These are phyloP conservation scores for Chamaetylas fuelleborni DNA, from an alignment of 2,113 vertebrate species.

Conservation along the genomic window DNA sequence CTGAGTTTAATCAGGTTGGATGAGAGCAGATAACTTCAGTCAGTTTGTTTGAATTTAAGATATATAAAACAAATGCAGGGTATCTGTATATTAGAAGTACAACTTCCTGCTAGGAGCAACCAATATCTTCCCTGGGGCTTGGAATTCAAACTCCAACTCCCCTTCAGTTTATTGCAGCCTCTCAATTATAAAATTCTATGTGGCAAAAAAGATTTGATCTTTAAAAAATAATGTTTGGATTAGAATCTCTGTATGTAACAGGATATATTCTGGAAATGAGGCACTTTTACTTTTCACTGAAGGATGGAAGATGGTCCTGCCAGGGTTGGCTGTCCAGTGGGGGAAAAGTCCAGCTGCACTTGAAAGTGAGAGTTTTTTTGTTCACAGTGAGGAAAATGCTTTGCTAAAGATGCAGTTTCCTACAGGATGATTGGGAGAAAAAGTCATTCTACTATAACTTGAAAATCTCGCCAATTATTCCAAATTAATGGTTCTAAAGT, in stretches of 20 bases:
- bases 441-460: background rate
- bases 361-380: background rate
- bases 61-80: conserved; percentile 17
- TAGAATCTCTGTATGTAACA: background rate
- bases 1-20: conserved; percentile 36
- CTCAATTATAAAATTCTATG: background rate
- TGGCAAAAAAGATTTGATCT: background rate
- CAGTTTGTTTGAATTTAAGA: conserved; percentile 9
- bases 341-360: background rate
- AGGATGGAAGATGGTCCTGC: background rate
- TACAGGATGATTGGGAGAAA: background rate
- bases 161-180: background rate
- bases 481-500: background rate
- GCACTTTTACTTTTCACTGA: background rate
- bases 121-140: background rate
- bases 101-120: background rate
- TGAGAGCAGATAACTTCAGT: conserved; percentile 42
- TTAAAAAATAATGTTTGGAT: background rate
- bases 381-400: background rate
- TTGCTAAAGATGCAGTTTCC: background rate
- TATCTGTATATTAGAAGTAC: background rate
- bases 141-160: background rate
- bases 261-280: background rate
- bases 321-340: background rate
- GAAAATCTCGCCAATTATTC: background rate